Evolutionary conservation across 2,113 vertebrate species (phyloP).

Genomic region (Callospermophilus lateralis): DNA sequence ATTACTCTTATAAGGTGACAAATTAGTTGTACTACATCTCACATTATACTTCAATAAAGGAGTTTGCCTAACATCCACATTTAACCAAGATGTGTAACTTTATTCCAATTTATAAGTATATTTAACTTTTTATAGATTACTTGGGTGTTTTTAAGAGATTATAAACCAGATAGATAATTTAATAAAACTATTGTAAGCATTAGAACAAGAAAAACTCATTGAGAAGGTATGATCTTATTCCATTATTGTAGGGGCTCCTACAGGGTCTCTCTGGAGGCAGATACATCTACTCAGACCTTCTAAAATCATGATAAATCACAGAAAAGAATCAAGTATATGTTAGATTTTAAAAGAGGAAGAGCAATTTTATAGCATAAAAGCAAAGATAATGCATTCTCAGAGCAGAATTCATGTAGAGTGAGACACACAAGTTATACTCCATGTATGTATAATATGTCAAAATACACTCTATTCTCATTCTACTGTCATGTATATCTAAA

Average conservation of each 20-base stretch:
- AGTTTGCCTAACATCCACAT: not conserved
- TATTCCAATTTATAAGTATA: not conserved
- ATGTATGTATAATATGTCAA: no score
- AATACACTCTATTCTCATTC: no score
- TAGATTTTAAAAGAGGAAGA: no score
- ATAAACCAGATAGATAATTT: not conserved
- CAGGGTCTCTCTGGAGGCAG: no score
- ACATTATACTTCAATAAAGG: not conserved
- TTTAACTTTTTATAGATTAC: not conserved
- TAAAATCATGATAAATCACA: no score
- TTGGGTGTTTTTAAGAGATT: not conserved
- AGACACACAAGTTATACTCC: no score
- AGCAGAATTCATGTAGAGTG: no score
- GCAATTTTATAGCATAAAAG: no score
- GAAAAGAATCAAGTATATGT: no score
- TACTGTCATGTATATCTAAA: no score
- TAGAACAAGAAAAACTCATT: not conserved
- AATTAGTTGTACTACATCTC: not conserved
- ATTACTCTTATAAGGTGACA: not conserved
- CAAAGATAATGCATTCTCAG: no score
- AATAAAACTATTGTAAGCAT: not conserved
- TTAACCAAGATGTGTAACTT: not conserved
- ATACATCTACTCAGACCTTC: no score
- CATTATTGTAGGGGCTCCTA: not conserved
- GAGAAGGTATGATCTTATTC: not conserved